A percentile compares a stretch with the other conserved stretches of the same genome.
Evolutionary conservation across 2,888 invertebrate species (phyloP).

Genomic region (Caenorhabditis sp.): DNA sequence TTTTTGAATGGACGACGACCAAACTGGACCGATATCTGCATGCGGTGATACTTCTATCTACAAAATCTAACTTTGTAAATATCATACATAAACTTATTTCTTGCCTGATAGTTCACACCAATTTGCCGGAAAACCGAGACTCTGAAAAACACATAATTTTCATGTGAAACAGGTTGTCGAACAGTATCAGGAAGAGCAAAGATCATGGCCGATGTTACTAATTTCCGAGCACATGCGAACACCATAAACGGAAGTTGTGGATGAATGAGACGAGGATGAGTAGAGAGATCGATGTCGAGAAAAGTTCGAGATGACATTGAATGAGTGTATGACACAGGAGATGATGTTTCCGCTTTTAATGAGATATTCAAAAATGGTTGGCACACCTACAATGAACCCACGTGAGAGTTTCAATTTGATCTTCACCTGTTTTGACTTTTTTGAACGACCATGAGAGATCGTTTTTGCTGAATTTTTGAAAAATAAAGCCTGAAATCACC

Average conservation of each 20-base stretch:
- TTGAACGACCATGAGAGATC: too few relatives aligned
- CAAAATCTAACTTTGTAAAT: conserved; percentile 1
- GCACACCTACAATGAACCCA: conserved; percentile 63
- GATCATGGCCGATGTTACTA: conserved; percentile 53
- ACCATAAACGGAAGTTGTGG: conserved; percentile 61
- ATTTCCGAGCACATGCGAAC: conserved; percentile 63
- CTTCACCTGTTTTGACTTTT: too few relatives aligned
- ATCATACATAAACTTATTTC: not conserved
- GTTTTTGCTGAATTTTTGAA: too few relatives aligned
- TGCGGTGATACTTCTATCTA: conserved; percentile 61
- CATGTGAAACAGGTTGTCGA: conserved; percentile 44
- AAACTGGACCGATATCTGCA: conserved; percentile 49
- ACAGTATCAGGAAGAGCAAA: conserved; percentile 41
- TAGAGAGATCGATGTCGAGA: conserved; percentile 62
- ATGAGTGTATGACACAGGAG: conserved; percentile 50
- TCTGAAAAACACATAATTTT: conserved; percentile 65
- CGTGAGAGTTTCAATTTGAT: too few relatives aligned
- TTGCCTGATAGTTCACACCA: conserved; percentile 26
- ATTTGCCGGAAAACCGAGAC: conserved; percentile 50
- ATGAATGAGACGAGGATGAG: conserved; percentile 57
- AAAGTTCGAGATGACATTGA: conserved; percentile 44
- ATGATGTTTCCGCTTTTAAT: conserved; percentile 43
- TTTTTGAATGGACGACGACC: conserved; percentile 59
- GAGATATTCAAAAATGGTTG: conserved; percentile 57
- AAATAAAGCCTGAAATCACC: too few relatives aligned